Evolutionary conservation across 1,140 invertebrate species (phyloP), one percentile per base, ranked within the genome.

Genomic region (Cydia strobilella): DNA sequence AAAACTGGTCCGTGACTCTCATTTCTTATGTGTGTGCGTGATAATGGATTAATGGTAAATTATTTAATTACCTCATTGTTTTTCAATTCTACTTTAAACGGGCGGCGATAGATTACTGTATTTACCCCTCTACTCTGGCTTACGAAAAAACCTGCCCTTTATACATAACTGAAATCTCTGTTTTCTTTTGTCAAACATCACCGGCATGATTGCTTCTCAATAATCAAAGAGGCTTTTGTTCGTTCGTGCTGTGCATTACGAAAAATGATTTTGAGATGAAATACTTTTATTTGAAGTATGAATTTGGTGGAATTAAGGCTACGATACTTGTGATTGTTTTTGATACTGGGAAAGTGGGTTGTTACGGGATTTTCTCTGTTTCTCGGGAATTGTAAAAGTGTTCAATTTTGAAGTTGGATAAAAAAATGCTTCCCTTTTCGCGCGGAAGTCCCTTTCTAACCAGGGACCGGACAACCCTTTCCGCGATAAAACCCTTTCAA

Each of bases 111-210:
- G 48, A 15, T 54, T 59, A 59, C 54, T 59, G n/a, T 59, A 9
- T 23, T 51, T 59, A 39, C 31, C 6, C 3, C 27, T 35, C 35
- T 25, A 35, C 65, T 35, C 13, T 35, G 65, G 6, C 15, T 69
- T 39, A 25, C 31, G 7, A 3, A 12, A 66, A 54, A 59, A 42
- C 20, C 31, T 42, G 27, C 31, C 65, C 27, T 35, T 65, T 35
- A n/a, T 23, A 63, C 27, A 25, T 42, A 69, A 39, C 65, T 69
- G 7, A 39, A 69, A 69, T 69, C 65, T 35, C 42, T 39, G 65
- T 20, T 42, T 69, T 20, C 65, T n/a, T 69, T 69, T 69, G 65
- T 69, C 65, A 69, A 69, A 69, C 65, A 69, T 69, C 65, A 69
- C 18, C n/a, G 54, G 45, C 48, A 25, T 45, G 71, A 72, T 73